Conservation (phyloP, 2,797 vertebrate genomes). For the Artibeus jamaicensis region DNA sequence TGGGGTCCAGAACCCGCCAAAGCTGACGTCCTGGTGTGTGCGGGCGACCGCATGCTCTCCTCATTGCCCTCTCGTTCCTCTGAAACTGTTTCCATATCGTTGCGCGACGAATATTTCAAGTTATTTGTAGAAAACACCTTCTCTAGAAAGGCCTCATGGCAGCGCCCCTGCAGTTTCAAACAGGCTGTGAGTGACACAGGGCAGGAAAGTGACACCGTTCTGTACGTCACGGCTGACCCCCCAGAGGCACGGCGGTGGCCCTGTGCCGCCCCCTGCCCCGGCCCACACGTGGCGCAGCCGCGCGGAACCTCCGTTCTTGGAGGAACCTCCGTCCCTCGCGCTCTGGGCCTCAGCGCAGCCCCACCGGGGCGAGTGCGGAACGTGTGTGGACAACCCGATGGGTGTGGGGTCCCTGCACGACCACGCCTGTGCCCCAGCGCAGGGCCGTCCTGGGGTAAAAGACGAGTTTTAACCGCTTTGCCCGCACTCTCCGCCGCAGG, state of each 20-base stretch:
- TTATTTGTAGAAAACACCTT: not conserved
- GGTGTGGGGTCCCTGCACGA: too few relatives aligned
- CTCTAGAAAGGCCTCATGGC: not conserved
- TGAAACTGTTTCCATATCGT: not conserved
- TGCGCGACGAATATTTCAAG: not conserved
- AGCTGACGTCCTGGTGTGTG: not conserved
- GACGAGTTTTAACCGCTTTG: not conserved
- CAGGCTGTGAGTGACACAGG: not conserved
- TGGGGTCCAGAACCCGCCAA: not conserved
- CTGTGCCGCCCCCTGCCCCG: too few relatives aligned
- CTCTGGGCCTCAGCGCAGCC: too few relatives aligned
- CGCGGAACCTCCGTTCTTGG: too few relatives aligned
- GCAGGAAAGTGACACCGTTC: not conserved
- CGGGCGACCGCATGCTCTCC: too few relatives aligned
- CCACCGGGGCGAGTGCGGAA: too few relatives aligned
- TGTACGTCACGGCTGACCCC: accelerated
- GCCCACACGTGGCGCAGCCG: accelerated
- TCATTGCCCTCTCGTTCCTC: not conserved
- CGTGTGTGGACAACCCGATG: too few relatives aligned
- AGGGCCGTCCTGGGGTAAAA: too few relatives aligned
- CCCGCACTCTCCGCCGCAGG: not conserved
- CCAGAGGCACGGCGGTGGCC: not conserved
- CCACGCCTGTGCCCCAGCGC: too few relatives aligned
- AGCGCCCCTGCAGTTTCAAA: not conserved
- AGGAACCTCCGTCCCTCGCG: too few relatives aligned